Base-by-base conservation (phyloP, 2,888 invertebrate genomes). In the Tetranychus truncatus region DNA sequence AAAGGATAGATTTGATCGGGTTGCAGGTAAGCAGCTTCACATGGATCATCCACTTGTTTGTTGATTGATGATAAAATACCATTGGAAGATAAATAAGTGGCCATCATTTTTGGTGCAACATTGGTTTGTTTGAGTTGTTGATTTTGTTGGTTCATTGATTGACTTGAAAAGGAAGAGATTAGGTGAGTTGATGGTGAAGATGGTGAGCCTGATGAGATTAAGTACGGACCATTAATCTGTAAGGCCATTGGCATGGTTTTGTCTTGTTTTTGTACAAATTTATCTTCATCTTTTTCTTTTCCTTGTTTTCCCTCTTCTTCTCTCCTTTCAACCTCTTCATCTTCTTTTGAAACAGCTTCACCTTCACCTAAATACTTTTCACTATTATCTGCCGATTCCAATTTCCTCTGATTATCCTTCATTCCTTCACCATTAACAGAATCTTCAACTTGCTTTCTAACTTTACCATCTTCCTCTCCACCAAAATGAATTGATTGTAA, bases 1-100 rank as follows among this genome's bases (percentile, higher is more conserved):
- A 15, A 55, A 55, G 69, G 69, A 69, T 69, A 69, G 11, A 69
- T 69, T 69, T 69, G 69, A 24, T 69, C 69, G 5, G 69, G 69
- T 69, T 69, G 69, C 9, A 69, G 34, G 20, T 24, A 24, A 69
- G 69, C n/a, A 24, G 69, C 34, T 20, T 69, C 69, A 15, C 9
- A 46, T 11, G 8, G 46, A 46, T 46, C 46, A 55, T 55, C 15
- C 11, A 55, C 7, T 15, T 2, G 6, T 6, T 55, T 15, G 9
- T 55, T 55, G 55, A 3, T 7, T 55, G 55, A 55, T 5, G 55
- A 15, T 55, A 55, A 55, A 55, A 15, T 15, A 15, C 7, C 55
- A 6, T 55, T 55, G 55, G 6, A 2, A 55, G 55, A 15, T 55
- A 6, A 55, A 55, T 55, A 55, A 55, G 9, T 6, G 55, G 55